Evolutionary conservation across 1,140 invertebrate species (phyloP).

Genomic region (Diprion similis): DNA sequence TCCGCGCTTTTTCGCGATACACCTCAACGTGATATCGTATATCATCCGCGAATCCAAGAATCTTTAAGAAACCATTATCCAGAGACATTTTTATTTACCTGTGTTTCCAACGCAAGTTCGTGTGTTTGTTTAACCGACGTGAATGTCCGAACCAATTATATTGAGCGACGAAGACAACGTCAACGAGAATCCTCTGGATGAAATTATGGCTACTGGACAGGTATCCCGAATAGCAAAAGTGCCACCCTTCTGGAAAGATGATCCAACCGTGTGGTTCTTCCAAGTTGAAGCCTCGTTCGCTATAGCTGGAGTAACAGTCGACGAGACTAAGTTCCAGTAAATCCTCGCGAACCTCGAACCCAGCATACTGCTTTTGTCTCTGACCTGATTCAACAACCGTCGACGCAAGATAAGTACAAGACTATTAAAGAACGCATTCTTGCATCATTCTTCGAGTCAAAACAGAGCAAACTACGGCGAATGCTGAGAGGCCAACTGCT

Average conservation of each 20-base stretch:
- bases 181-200: no score
- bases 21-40: no score
- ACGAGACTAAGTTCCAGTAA: slow-evolving; percentile 32
- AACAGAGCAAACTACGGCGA: slow-evolving; percentile 5
- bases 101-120: no score
- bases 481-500: neutral
- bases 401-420: slow-evolving; percentile 18
- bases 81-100: no score
- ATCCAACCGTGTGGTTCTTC: slow-evolving; percentile 39
- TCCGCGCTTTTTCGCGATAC: no score
- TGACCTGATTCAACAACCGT: slow-evolving; percentile 20
- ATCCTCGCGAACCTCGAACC: slow-evolving; percentile 28
- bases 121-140: no score
- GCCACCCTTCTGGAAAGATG: slow-evolving; percentile 38
- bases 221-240: slow-evolving; percentile 24
- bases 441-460: slow-evolving; percentile 6
- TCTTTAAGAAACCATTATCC: no score
- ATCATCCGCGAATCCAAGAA: no score
- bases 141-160: no score
- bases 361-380: slow-evolving; percentile 10
- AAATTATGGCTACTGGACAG: no score
- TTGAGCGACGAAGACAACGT: no score
- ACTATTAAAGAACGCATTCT: slow-evolving; percentile 23
- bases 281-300: slow-evolving; percentile 36
- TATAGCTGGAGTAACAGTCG: slow-evolving; percentile 21